Conservation (phyloP, 2,888 invertebrate species). For the Orthosia cruda region DNA sequence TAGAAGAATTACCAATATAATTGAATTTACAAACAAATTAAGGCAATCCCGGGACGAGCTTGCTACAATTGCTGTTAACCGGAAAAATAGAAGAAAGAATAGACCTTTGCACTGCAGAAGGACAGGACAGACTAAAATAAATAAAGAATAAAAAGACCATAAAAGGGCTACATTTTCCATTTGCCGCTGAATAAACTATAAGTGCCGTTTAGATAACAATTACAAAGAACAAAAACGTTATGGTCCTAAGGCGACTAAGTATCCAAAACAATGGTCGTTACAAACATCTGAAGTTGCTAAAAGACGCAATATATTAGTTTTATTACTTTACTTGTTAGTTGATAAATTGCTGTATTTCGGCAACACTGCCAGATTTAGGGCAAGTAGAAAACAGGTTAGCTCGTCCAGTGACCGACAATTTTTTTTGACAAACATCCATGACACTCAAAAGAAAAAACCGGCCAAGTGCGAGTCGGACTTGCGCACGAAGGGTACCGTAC, state of each 20-base stretch:
- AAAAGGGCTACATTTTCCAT: not conserved
- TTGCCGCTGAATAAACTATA: slow-evolving; percentile 2
- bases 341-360: slow-evolving; percentile 46
- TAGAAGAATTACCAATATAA: not conserved
- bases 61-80: no score
- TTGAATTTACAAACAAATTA: not conserved
- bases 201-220: slow-evolving; percentile 19
- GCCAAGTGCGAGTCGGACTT: no score
- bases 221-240: slow-evolving; percentile 5
- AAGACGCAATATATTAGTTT: slow-evolving; percentile 39
- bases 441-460: no score
- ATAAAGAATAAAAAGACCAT: not conserved
- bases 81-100: no score
- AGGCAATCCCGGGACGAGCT: not conserved
- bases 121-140: no score
- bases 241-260: slow-evolving; percentile 26
- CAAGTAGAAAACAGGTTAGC: slow-evolving; percentile 47
- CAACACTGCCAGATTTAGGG: slow-evolving; percentile 30
- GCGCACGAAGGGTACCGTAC: no score
- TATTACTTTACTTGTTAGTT: slow-evolving; percentile 44
- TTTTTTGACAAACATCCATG: slow-evolving; percentile 32
- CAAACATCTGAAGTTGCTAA: slow-evolving; percentile 23
- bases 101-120: no score
- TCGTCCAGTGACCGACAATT: slow-evolving; percentile 25
- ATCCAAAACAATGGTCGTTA: slow-evolving; percentile 23